These are phyloP conservation scores for Oriolus oriolus DNA, from an alignment of 2,113 vertebrate genomes.

Conservation along the genomic window DNA sequence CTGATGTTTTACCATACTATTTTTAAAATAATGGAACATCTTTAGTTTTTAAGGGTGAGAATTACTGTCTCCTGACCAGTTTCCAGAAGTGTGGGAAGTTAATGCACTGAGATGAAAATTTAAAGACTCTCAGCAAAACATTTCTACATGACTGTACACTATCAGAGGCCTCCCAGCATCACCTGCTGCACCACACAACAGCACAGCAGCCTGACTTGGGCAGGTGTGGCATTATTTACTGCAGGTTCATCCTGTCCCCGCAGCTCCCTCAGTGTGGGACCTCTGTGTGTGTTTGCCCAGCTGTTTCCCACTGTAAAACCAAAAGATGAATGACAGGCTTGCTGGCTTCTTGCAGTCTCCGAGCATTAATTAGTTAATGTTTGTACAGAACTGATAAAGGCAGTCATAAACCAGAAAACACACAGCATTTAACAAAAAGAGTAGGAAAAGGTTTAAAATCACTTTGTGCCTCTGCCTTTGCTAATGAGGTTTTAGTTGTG, in stretches of 20 bases:
- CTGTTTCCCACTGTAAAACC: not conserved
- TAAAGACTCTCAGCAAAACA: not conserved
- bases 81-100: conserved; percentile 8
- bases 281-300: not conserved
- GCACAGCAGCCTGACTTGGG: not conserved
- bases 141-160: not conserved
- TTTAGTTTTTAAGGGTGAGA: not conserved
- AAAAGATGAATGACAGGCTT: not conserved
- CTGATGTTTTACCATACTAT: conserved; percentile 1
- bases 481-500: not conserved
- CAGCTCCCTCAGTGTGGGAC: not conserved
- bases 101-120: not conserved
- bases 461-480: not conserved
- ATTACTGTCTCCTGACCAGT: not conserved
- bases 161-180: not conserved
- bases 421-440: not conserved
- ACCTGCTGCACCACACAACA: not conserved
- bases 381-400: not conserved
- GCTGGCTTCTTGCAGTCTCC: not conserved
- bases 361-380: not conserved
- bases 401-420: not conserved
- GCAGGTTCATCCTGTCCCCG: not conserved
- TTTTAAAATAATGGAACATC: conserved; percentile 8
- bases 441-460: not conserved
- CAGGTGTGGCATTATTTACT: not conserved